phyloP scores from a whole-genome alignment of 2,888 invertebrate species.

The Griposia aprilina region DNA sequence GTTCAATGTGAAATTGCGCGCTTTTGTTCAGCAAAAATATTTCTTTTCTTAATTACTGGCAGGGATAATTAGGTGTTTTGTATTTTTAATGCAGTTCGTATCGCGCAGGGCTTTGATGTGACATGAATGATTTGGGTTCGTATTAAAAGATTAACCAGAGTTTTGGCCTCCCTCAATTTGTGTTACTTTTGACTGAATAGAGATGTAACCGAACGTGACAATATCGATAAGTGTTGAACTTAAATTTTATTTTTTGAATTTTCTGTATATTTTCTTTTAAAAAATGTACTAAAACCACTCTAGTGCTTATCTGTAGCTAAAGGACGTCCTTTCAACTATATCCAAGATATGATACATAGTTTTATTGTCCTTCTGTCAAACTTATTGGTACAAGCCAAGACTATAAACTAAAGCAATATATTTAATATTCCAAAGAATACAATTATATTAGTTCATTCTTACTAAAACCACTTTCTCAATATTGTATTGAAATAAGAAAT shows the following conservation, averaged over 20 bases:
- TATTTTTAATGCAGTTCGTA: slow-evolving; percentile 47
- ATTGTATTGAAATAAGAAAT: slow-evolving; percentile 13
- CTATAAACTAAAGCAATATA: background rate
- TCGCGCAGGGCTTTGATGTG: slow-evolving; percentile 40
- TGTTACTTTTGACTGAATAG: slow-evolving; percentile 46
- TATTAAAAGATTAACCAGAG: slow-evolving; percentile 57
- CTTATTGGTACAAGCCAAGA: background rate
- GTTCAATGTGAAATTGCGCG: slow-evolving; percentile 51
- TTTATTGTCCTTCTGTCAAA: background rate
- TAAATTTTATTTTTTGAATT: too few relatives aligned
- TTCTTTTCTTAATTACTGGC: slow-evolving; percentile 47
- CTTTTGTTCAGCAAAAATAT: slow-evolving; percentile 49
- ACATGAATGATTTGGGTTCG: slow-evolving; percentile 45
- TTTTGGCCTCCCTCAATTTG: slow-evolving; percentile 32
- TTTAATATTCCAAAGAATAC: background rate
- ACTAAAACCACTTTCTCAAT: slow-evolving; percentile 12
- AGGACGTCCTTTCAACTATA: background rate
- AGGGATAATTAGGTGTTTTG: slow-evolving; percentile 43
- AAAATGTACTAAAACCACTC: background rate
- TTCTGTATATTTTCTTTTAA: background rate
- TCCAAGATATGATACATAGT: background rate
- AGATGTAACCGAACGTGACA: background rate
- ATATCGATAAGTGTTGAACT: slow-evolving; percentile 36
- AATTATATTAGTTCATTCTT: background rate
- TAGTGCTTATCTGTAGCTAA: too few relatives aligned